These are phyloP conservation scores for Hippocampus barbouri DNA, from an alignment of 2,113 vertebrate genomes.

Conservation along the genomic window DNA sequence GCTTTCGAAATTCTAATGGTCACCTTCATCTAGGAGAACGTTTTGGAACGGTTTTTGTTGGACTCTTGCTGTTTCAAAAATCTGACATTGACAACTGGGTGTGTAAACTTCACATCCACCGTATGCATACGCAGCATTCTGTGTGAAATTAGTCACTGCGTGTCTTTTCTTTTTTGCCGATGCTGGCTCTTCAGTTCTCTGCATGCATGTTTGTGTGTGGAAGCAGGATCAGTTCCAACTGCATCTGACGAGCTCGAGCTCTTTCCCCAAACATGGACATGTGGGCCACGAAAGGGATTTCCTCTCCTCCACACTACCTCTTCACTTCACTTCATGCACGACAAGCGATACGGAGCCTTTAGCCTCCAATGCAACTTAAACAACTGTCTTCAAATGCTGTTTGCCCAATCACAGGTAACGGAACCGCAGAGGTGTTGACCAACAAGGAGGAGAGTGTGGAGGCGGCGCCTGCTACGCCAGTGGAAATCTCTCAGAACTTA, in stretches of 20 bases:
- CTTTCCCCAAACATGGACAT: slow-evolving; percentile 31
- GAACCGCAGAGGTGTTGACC: slow-evolving; percentile 41
- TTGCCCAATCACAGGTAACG: slow-evolving; percentile 53
- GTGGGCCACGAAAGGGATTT: slow-evolving; percentile 11
- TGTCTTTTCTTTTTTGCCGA: not conserved
- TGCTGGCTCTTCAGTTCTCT: not conserved
- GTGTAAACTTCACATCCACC: too few relatives aligned
- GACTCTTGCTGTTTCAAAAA: not conserved
- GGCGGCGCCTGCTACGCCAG: slow-evolving; percentile 52
- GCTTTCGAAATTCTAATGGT: not conserved
- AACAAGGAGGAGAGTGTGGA: slow-evolving; percentile 62
- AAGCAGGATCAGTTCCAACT: slow-evolving; percentile 33
- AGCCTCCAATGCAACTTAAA: not conserved
- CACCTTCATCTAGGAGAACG: not conserved
- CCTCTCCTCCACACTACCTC: slow-evolving; percentile 10
- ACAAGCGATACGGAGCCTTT: not conserved
- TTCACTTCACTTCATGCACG: not conserved
- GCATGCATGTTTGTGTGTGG: not conserved
- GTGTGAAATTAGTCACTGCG: not conserved
- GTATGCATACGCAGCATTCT: too few relatives aligned
- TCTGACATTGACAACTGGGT: too few relatives aligned
- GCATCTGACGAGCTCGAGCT: slow-evolving; percentile 44
- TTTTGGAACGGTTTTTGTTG: not conserved
- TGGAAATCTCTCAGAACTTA: slow-evolving; percentile 60
- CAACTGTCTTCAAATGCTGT: not conserved